Conservation (phyloP, 1,140 invertebrate species). For the Sycophila sp. region DNA sequence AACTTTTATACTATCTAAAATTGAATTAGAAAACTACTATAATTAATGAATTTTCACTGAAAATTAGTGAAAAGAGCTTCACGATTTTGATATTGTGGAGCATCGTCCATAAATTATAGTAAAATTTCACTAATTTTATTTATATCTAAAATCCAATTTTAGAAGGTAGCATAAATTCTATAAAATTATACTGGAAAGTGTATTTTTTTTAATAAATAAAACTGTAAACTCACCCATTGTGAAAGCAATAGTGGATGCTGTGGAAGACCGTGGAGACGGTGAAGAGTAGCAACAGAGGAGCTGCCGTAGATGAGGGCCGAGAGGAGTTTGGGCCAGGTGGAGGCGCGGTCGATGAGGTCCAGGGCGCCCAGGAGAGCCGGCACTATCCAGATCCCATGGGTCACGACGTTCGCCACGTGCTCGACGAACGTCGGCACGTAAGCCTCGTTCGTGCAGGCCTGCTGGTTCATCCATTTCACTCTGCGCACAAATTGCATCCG, state of each 20-base stretch:
- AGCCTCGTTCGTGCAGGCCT: conserved; percentile 71
- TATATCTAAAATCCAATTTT: too few species aligned
- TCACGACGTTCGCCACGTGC: conserved; percentile 90
- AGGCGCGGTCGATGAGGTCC: conserved; percentile 78
- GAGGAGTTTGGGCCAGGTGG: conserved; percentile 77
- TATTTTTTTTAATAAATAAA: too few species aligned
- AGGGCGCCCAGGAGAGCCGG: conserved; percentile 81
- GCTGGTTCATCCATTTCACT: conserved; percentile 76
- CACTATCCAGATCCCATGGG: conserved; percentile 87
- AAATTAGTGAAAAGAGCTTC: too few species aligned
- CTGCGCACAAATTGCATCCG: conserved; percentile 66
- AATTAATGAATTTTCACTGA: too few species aligned
- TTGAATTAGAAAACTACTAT: too few species aligned
- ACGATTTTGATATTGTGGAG: too few species aligned
- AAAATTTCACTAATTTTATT: too few species aligned
- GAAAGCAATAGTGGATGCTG: conserved; percentile 81
- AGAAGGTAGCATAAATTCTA: too few species aligned
- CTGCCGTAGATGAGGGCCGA: conserved; percentile 87
- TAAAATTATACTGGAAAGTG: too few species aligned
- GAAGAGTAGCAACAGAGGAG: conserved; percentile 86
- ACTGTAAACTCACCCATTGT: conserved; percentile 73
- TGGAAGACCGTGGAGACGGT: conserved; percentile 92
- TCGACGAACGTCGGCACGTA: conserved; percentile 83
- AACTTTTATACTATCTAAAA: too few species aligned
- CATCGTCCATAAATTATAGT: too few species aligned